Evolutionary conservation across 1,140 invertebrate species (phyloP), one percentile per base, ranked within the genome.

Genomic region (Bombus breviceps): DNA sequence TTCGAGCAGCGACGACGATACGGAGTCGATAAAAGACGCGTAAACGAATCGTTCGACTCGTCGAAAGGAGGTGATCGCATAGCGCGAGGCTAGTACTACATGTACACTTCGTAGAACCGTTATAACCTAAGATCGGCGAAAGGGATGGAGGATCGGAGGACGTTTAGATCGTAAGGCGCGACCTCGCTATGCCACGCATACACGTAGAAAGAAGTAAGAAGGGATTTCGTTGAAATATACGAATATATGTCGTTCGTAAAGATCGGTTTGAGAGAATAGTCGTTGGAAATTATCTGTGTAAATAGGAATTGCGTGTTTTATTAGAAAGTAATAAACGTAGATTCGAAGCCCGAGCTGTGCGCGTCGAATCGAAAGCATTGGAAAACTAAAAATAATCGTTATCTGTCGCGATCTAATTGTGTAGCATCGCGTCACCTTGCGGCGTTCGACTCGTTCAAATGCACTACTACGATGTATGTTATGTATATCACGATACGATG

Each of bases 221-320:
- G 15, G 0, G 5, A 18, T 6, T 18, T 18, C 5, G 6, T 0
- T 0, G 13, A n/a, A n/a, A n/a, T n/a, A n/a, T n/a, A n/a, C n/a
- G n/a, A 47, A 6, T 15, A 0, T 5, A 5, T 6, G 43, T 5
- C 6, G 47, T 18, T 47, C 0, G 47, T 6, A 18, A 53, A 6
- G 47, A 53, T 18, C 0, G 18, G 0, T 1, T 6, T 1, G 15
- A 6, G 3, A 1, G 47, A 47, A 47, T 47, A 18, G 0, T 0
- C 5, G 47, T 53, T 22, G 15, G 5, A 22, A 2, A 8, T 1
- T 8, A 1, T 22, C 0, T 2, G 47, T 83, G 81, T 83, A 76
- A 66, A 83, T 83, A 83, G 15, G 39, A 32, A n/a, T 15, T 37
- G n/a, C 6, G 53, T 8, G 1, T 53, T 75, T 53, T 75, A 28